Evolutionary conservation across 1,140 invertebrate species (phyloP).

Genomic region (Metopolophium dirhodum): DNA sequence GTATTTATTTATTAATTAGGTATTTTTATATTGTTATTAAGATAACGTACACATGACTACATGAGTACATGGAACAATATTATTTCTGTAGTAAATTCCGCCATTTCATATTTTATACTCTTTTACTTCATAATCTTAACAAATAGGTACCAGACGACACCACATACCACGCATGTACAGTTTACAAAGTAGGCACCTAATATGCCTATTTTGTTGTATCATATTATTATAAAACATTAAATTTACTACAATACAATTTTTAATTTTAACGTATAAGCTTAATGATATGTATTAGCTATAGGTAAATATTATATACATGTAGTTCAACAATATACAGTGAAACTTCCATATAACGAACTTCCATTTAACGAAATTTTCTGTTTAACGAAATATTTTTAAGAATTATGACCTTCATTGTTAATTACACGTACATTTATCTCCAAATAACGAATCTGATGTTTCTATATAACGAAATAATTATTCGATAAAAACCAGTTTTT

Average conservation of each 20-base stretch:
- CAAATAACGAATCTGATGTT: too few species aligned
- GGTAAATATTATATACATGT: too few species aligned
- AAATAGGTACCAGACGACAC: background rate
- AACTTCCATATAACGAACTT: too few species aligned
- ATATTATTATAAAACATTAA: background rate
- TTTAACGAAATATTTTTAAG: too few species aligned
- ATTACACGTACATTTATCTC: too few species aligned
- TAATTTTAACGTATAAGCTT: background rate
- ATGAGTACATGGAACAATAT: background rate
- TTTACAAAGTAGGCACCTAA: background rate
- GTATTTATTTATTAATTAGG: slow-evolving; percentile 70
- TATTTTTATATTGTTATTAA: slow-evolving; percentile 57
- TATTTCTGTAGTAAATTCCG: background rate
- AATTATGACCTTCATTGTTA: too few species aligned
- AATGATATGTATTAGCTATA: background rate
- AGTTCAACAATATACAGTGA: too few species aligned
- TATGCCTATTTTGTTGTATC: background rate
- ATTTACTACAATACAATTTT: background rate
- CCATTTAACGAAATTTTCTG: too few species aligned
- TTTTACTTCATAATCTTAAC: background rate
- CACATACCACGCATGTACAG: background rate
- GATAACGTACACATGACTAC: background rate
- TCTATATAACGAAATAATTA: too few species aligned
- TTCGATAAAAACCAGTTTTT: too few species aligned
- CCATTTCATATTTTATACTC: background rate